Base-by-base conservation (phyloP, 2,113 vertebrate species). In the Tupaia tana region DNA sequence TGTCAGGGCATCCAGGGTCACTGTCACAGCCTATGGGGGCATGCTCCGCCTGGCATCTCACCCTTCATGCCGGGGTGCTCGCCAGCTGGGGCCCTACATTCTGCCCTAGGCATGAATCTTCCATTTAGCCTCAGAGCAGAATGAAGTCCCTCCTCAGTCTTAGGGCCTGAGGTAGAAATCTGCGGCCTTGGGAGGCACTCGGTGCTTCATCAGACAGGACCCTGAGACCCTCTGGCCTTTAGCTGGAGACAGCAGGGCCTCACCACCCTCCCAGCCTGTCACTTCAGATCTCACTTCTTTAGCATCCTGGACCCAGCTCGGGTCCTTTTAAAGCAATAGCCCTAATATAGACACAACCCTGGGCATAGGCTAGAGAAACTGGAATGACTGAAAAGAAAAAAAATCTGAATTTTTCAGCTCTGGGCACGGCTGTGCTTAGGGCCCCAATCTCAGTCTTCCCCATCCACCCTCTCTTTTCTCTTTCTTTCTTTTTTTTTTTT, bases 1-100 rank as follows among this genome's bases (percentile, higher is more conserved):
- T 14, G 24, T 64, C 16, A 0, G 19, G 43, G 8, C 0, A 3
- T 18, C 29, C 0, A 0, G 43, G 70, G 2, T 7, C 12, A 34
- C 66, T 25, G 13, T 3, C 2, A 0, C 6, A 7, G 27, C 58
- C 58, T 75, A 64, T 15, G 27, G 10, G 10, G 71, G 29, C 1
- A 25, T 0, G 4, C 20, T 9, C 24, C 15, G 20, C 0, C 0
- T 14, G 16, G 61, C n/a, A 2, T 27, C 52, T 11, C 34, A 6
- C 7, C 58, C 13, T 18, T 22, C 43, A 25, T 18, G 63, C 86
- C 43, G 56, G 0, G 3, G 66, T 11, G 9, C 64, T 31, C 2
- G 9, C 27, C 2, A 9, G 31, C 0, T 0, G 1, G 15, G 31
- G 27, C 86, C 75, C 69, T 7, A 2, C 4, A 3, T 24, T 86